These are phyloP conservation scores for Columbina picui DNA, from an alignment of 2,113 vertebrate species.

Conservation along the genomic window DNA sequence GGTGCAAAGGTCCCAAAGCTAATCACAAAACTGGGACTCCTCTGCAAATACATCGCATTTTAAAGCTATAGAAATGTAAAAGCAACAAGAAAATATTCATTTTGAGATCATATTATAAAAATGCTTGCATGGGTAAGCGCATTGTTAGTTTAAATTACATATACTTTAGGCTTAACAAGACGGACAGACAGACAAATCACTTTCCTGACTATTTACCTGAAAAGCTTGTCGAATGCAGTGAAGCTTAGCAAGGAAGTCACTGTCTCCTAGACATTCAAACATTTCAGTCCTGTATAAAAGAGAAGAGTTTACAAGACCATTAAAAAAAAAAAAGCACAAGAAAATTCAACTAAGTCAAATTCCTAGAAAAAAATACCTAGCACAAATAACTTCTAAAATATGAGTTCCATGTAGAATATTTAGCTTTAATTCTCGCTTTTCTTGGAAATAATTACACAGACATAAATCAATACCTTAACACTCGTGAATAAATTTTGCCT, in stretches of 20 bases:
- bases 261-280: conserved; percentile 91
- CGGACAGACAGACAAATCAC: not conserved
- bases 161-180: not conserved
- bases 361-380: not conserved
- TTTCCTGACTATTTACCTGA: conserved; percentile 80
- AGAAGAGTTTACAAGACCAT: not conserved
- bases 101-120: not conserved
- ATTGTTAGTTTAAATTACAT: not conserved
- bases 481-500: conserved; percentile 90
- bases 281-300: conserved; percentile 85
- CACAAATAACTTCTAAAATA: not conserved
- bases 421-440: not conserved
- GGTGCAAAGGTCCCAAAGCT: not conserved
- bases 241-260: conserved; percentile 94
- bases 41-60: not conserved
- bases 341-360: not conserved
- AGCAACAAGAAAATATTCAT: not conserved
- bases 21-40: not conserved
- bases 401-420: not conserved
- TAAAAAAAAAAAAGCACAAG: not conserved
- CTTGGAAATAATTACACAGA: not conserved
- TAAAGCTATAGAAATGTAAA: not conserved
- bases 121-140: not conserved
- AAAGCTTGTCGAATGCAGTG: conserved; percentile 94
- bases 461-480: conserved; percentile 81